Evolutionary conservation across 2,113 vertebrate genomes (phyloP), one percentile per base, ranked within the genome.

Genomic region (Ceuthmochares aereus): DNA sequence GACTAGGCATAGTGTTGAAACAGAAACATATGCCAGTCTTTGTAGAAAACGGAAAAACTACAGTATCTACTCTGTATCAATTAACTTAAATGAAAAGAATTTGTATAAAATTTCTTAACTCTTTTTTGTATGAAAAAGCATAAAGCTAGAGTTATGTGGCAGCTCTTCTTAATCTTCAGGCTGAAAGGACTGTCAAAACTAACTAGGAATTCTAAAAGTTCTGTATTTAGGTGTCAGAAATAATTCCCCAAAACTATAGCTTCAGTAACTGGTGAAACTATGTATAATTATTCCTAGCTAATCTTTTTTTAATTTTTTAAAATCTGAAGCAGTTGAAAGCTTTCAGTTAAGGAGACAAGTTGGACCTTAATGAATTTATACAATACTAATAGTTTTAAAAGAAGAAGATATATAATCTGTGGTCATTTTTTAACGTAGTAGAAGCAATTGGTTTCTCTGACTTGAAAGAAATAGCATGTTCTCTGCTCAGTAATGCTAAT

Each of bases 401-500:
- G 51, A 82, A 95, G 70, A 93, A 64, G 69, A 62, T 14, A 82
- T 45, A 91, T 36, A 67, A 91, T 86, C 68, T 69, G 58, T 70
- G 78, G 80, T 77, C 90, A 63, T 66, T 86, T 94, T 94, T 84
- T 84, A 90, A 85, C 51, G 66, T 85, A 89, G 81, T 87, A 92
- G 94, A 96, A 95, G 52, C 90, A 95, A 91, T 84, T 79, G 75
- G 82, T 59, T 86, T 80, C 74, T 87, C 58, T 45, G 67, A 93
- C 91, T 97, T 97, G 90, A 97, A 97, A 95, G 93, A 84, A 91
- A 79, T 94, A 70, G 8, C 68, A 74, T 82, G 93, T 96, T 95
- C 83, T 88, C 14, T 51, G 58, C 90, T 91, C 93, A 79, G 80
- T 94, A 94, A 90, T 79, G 75, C 64, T 95, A 94, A 96, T 96